Base-by-base conservation (phyloP, 1,140 invertebrate genomes). In the Drosophila tristis region DNA sequence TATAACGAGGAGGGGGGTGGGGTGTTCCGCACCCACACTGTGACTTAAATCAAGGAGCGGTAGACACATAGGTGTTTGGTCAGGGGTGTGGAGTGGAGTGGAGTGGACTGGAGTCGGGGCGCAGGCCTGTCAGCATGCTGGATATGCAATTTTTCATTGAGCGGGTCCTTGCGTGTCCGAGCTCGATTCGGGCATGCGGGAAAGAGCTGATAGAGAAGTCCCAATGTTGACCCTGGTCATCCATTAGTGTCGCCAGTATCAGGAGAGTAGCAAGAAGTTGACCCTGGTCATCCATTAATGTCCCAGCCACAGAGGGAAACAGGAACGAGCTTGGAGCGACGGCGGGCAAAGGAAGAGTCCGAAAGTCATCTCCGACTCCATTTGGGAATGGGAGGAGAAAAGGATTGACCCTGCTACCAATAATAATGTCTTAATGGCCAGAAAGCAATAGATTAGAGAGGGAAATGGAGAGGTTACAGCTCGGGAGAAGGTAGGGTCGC, bases 111-210 rank as follows among this genome's bases (percentile, higher is more conserved):
- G 29, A 3, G 31, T 9, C 29, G 39, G 26, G 61, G n/a, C 23
- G 39, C 42, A 45, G 49, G 51, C 58, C 68, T 74, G 71, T 74
- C 71, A 75, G 44, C 61, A 55, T 65, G 53, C 20, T 54, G 68
- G 63, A 86, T 86, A 82, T 87, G 82, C 84, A 87, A 87, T 87
- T 87, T 82, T 70, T 86, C 74, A 87, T 85, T 78, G 61, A 78
- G 80, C 70, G 58, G 70, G 61, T 60, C 50, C 35, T 87, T 44
- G 84, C 78, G 84, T 86, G 80, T 48, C 50, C 51, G 15, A 67
- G 43, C 47, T 44, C 61, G 61, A 65, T 63, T 71, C 35, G n/a
- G 25, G 35, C 35, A 39, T 13, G 4, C 2, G 11, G 35, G 3
- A 13, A 13, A 13, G 35, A 39, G 35, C 11, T 39, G 35, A 39